Evolutionary conservation across 2,113 vertebrate genomes (phyloP).

Genomic region (Erpornis zantholeuca): DNA sequence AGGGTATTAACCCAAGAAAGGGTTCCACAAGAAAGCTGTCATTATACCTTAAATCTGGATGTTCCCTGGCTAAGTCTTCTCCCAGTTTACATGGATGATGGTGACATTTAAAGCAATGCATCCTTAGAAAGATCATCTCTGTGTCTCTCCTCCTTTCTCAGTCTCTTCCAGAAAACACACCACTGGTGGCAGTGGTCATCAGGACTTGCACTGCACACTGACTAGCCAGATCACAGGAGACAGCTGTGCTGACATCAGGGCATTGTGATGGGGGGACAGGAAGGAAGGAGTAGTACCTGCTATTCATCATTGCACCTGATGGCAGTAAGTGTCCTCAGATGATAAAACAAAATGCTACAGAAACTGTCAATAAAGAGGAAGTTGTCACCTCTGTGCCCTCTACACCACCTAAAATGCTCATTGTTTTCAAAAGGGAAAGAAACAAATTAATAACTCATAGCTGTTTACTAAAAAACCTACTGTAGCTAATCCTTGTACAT

Average conservation of each 20-base stretch:
- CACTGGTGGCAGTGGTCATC: neutral
- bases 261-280: fast-evolving
- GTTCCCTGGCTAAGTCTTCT: neutral
- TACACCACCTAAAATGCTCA: neutral
- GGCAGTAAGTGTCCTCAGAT: neutral
- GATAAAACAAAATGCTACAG: neutral
- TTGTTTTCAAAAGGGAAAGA: neutral
- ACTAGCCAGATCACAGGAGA: neutral
- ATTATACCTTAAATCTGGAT: neutral
- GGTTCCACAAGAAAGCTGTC: neutral
- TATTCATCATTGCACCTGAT: neutral
- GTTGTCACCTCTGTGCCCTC: neutral
- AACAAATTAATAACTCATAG: neutral
- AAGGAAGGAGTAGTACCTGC: neutral
- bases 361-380: neutral
- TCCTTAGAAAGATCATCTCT: neutral
- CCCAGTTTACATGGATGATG: neutral
- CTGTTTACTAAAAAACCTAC: neutral
- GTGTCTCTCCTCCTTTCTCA: neutral
- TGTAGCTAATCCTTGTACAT: neutral
- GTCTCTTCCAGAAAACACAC: neutral
- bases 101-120: neutral
- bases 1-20: neutral
- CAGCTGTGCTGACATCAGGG: neutral
- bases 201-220: neutral